Evolutionary conservation across 1,140 invertebrate species (phyloP), one percentile per base, ranked within the genome.

Genomic region (Leptestheria dahalacensis): DNA sequence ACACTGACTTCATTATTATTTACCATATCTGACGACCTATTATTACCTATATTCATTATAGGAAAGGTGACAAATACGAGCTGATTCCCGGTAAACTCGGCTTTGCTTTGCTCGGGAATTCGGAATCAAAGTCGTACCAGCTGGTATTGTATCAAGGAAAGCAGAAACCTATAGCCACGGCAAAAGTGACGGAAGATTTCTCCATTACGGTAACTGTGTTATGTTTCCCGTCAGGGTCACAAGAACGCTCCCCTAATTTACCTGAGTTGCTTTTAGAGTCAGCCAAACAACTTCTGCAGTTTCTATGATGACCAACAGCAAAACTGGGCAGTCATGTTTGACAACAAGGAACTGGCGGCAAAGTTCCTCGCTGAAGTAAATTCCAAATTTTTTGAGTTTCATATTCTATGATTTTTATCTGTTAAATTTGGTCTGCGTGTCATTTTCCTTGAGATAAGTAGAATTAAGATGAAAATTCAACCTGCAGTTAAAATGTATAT

Each of bases 291-390:
- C 10, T 55, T 55, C 25, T 55, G 53, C 12, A 55, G 26, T 18
- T 55, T 55, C 20, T 29, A 55, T 29, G 53, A 55, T 55, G 53
- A 55, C 11, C 26, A 29, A 15, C 26, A 6, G 1, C 53, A 55
- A 29, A 55, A 55, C 28, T 55, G 53, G 53, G 53, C 53, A 11
- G 20, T 55, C 20, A 15, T 55, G 15, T 55, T 55, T 29, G 53
- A 55, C 21, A 18, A 20, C 23, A 55, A 55, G 33, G 53, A 55
- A 55, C 25, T 29, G n/a, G 53, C 53, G 1, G 20, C 26, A 2
- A 55, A 55, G 20, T 55, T 55, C 33, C 29, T 55, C 2, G 26
- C 10, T 1, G 26, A 55, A 20, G 53, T 55, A 55, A 12, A 1
- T 10, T 26, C 20, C 29, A 10, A 26, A 26, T 26, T 18, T 26